Percentiles rank a stretch among this genome's conserved stretches.
Conservation (phyloP, 2,888 invertebrate genomes). For the Rhamphomyia laevipes region DNA sequence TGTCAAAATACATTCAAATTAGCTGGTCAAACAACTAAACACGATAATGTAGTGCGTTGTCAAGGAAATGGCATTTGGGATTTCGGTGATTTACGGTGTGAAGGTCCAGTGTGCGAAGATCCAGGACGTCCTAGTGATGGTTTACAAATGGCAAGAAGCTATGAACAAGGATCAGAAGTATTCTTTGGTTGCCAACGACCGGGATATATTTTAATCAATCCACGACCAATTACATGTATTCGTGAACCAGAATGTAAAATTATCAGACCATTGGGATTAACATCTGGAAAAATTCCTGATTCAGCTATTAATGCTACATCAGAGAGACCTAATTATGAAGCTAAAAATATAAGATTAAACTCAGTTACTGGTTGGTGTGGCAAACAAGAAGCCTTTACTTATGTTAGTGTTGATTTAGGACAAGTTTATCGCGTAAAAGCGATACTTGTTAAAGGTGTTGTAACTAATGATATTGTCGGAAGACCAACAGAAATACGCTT, state of each 20-base stretch:
- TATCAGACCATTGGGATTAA: conserved; percentile 79
- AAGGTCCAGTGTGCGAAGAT: conserved; percentile 94
- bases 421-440: conserved; percentile 87
- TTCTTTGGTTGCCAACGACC: conserved; percentile 81
- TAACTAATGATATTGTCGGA: conserved; percentile 89
- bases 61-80: conserved; percentile 93
- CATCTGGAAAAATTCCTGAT: conserved; percentile 87
- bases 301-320: conserved; percentile 92
- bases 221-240: conserved; percentile 79
- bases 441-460: conserved; percentile 85
- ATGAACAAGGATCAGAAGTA: conserved; percentile 83
- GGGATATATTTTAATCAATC: conserved; percentile 86
- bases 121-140: conserved; percentile 92
- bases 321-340: conserved; percentile 85
- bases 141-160: conserved; percentile 68
- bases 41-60: conserved; percentile 86
- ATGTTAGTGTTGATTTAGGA: conserved; percentile 89
- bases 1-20: conserved; percentile 92
- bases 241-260: conserved; percentile 90
- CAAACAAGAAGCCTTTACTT: conserved; percentile 93
- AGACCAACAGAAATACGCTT: conserved; percentile 92
- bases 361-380: conserved; percentile 95
- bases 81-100: conserved; percentile 85
- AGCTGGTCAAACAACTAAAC: conserved; percentile 81
- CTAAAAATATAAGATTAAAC: conserved; percentile 75